Evolutionary conservation across 2,888 invertebrate genomes (phyloP).

Genomic region (Gymnocheta viridis): DNA sequence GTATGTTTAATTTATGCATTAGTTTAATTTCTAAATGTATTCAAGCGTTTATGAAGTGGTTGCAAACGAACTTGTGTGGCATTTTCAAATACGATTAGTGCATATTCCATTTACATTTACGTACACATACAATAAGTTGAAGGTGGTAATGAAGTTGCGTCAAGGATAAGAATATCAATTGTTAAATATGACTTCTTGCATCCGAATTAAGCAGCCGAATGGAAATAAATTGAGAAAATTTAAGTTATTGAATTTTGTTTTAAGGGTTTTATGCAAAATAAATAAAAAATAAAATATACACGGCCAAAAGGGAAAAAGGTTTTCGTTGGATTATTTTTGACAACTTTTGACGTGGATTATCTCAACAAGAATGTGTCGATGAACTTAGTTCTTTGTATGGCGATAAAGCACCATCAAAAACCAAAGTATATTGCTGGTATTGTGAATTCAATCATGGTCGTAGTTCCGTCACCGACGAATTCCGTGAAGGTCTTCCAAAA

Average conservation of each 20-base stretch:
- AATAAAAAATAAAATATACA: too few species aligned
- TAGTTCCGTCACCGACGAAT: too few species aligned
- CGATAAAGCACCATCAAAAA: too few species aligned
- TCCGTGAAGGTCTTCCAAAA: too few species aligned
- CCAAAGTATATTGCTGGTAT: too few species aligned
- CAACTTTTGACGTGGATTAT: too few species aligned
- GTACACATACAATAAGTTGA: neutral
- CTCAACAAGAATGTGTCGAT: too few species aligned
- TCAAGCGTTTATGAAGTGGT: conserved; percentile 36
- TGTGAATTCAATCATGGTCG: too few species aligned
- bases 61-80: conserved; percentile 22
- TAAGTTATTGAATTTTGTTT: neutral
- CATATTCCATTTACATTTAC: neutral
- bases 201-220: neutral
- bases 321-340: too few species aligned
- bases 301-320: too few species aligned
- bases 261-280: too few species aligned
- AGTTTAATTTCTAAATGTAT: conserved; percentile 17
- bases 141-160: conserved; percentile 25
- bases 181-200: neutral
- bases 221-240: neutral
- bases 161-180: conserved; percentile 17
- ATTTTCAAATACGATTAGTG: neutral
- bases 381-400: too few species aligned
- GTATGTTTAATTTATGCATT: conserved; percentile 50